Base-by-base conservation (phyloP, 64 coral and sea anemone species). In the Dendrophyllia cribrosa region DNA sequence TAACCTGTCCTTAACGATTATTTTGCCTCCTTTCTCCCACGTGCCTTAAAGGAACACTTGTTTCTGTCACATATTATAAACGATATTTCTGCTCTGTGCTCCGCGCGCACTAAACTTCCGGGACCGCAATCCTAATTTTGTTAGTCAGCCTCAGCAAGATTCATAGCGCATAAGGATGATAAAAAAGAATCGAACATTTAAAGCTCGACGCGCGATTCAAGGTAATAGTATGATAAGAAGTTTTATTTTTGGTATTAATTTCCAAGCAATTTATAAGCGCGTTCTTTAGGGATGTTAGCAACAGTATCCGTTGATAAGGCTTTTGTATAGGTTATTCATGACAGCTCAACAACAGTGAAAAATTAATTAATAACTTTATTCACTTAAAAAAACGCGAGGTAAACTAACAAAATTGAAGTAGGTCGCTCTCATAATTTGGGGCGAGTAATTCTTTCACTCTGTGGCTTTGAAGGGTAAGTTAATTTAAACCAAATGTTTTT, bases 281-380 rank as follows among this genome's bases (percentile, higher is more conserved):
- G 80, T 84, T 84, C 80, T 84, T 84, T 7, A 67, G 46, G 61
- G 62, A 51, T 44, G 80, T 84, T 84, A 84, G 80, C 80, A 84
- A 84, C 80, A 68, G 80, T 65, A 66, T 66, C 80, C 51, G 62
- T 84, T 43, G 61, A 67, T 65, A 67, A 24, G 80, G 60, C 62
- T 82, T 60, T 61, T 64, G 59, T 64, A 64, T 51, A 51, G 80
- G 62, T 84, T 68, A 84, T 84, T 84, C 80, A 67, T 51, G 20
- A 61, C 61, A 24, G 44, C 62, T 22, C 14, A 84, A 45, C 43
- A 22, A 45, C 43, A 22, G 60, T 49, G 58, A 19, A 49, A 15
- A 66, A 84, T 69, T 84, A 84, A 84, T 84, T 84, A 67, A 84
- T 84, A 44, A 47, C 61, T 67, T 84, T 68, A 51, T 59, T 68